Conservation (phyloP, 2,888 invertebrate genomes). For the Ashinkailepas kermadecensis region DNA sequence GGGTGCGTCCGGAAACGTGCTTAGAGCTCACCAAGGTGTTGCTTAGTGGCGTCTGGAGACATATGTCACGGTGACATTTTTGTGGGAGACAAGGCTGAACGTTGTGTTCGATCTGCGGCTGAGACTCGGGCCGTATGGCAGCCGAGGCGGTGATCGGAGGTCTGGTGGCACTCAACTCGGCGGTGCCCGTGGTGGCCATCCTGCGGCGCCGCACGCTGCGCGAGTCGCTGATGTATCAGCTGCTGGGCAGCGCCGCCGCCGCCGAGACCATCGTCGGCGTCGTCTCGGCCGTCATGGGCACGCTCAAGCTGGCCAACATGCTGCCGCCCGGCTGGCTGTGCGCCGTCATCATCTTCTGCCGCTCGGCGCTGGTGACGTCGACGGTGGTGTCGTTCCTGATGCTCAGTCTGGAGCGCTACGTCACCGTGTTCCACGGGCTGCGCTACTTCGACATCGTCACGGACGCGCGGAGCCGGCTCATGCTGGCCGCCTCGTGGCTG, state of each 20-base stretch:
- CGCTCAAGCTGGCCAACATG: not conserved
- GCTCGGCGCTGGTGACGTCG: not conserved
- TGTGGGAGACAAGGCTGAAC: no score
- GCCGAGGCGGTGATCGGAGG: not conserved
- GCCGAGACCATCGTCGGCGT: not conserved
- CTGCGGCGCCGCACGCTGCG: not conserved
- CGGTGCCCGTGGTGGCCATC: not conserved
- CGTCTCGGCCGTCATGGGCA: not conserved
- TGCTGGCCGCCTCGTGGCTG: not conserved
- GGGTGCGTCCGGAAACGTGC: no score
- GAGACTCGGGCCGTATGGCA: not conserved
- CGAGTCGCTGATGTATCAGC: not conserved
- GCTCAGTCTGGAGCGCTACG: not conserved
- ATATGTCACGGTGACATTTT: no score
- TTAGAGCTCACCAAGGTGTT: no score
- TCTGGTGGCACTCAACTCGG: not conserved
- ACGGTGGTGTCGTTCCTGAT: conserved; percentile 1
- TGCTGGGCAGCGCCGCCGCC: conserved; percentile 2
- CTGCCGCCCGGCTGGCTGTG: conserved; percentile 2
- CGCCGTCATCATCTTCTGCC: not conserved
- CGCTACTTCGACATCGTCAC: not conserved
- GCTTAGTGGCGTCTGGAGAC: no score
- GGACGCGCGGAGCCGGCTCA: not conserved
- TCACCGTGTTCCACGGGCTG: conserved; percentile 5
- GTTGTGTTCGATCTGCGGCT: no score